Evolutionary conservation across 1,140 invertebrate genomes (phyloP).

Genomic region (Zaprionus gabonicus): DNA sequence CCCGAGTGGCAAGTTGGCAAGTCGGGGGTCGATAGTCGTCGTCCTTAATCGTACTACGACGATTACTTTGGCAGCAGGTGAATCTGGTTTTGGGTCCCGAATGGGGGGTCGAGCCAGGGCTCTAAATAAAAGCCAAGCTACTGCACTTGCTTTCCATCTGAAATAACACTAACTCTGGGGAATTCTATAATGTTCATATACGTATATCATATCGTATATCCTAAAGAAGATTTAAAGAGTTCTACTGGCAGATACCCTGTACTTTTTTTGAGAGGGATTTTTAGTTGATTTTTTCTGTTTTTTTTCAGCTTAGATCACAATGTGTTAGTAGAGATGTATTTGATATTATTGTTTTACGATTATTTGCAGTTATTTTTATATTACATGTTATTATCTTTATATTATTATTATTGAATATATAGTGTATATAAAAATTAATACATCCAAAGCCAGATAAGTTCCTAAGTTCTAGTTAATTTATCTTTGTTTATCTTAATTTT

Average conservation of each 20-base stretch:
- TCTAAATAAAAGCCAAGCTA: conserved; percentile 2
- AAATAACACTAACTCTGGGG: neutral
- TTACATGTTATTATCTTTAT: no score
- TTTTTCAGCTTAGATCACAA: no score
- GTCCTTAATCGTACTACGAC: conserved; percentile 30
- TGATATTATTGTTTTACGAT: no score
- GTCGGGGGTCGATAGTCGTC: conserved; percentile 5
- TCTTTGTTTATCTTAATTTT: no score
- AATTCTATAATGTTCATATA: neutral
- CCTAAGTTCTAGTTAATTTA: no score
- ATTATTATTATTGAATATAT: no score
- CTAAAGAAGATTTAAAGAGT: neutral
- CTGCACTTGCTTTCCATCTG: neutral
- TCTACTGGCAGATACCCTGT: neutral
- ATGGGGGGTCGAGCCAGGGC: neutral
- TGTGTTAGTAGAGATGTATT: no score
- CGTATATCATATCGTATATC: neutral
- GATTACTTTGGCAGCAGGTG: conserved; percentile 29
- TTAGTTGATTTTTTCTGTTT: no score
- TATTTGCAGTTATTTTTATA: no score
- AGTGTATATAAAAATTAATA: no score
- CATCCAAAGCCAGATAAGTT: no score
- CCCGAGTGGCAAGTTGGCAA: neutral
- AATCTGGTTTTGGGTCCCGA: conserved; percentile 8
- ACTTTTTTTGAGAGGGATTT: no score